Conservation (phyloP, 1,140 invertebrate species). For the Pseudomyrmex concolor region DNA sequence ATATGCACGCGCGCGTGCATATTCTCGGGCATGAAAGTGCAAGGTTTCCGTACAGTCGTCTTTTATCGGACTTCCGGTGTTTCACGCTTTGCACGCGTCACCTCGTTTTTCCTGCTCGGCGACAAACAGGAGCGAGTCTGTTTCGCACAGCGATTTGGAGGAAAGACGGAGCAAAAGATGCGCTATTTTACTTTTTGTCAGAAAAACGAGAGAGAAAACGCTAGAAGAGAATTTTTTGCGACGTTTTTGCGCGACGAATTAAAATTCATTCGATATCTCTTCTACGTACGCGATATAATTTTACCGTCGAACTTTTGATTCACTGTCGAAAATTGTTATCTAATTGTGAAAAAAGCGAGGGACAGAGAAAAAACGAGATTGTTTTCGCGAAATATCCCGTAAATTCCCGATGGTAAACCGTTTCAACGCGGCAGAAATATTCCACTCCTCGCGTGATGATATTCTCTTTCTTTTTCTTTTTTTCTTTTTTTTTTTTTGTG, state of each 20-base stretch:
- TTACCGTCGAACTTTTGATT: background rate
- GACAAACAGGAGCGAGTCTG: background rate
- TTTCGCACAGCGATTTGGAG: background rate
- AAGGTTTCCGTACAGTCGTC: slow-evolving; percentile 13
- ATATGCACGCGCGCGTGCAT: background rate
- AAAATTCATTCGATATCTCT: slow-evolving; percentile 20
- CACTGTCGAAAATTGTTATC: background rate
- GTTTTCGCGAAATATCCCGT: background rate
- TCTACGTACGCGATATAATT: background rate
- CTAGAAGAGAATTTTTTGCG: too few relatives aligned
- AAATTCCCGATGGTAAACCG: background rate
- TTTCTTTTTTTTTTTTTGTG: slow-evolving; percentile 3
- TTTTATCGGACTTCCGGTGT: slow-evolving; percentile 51
- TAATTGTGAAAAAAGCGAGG: slow-evolving; percentile 12
- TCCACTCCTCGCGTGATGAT: background rate
- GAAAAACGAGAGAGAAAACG: background rate
- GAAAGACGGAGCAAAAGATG: background rate
- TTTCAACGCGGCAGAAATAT: too few relatives aligned
- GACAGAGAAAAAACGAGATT: background rate
- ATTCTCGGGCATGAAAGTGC: slow-evolving; percentile 2
- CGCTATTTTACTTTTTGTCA: background rate
- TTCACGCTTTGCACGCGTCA: slow-evolving; percentile 36
- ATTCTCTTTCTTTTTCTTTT: background rate
- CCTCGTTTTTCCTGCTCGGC: background rate
- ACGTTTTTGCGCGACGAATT: background rate